Evolutionary conservation across 2,888 invertebrate species (phyloP).

Genomic region (Agrotis ipsilon): DNA sequence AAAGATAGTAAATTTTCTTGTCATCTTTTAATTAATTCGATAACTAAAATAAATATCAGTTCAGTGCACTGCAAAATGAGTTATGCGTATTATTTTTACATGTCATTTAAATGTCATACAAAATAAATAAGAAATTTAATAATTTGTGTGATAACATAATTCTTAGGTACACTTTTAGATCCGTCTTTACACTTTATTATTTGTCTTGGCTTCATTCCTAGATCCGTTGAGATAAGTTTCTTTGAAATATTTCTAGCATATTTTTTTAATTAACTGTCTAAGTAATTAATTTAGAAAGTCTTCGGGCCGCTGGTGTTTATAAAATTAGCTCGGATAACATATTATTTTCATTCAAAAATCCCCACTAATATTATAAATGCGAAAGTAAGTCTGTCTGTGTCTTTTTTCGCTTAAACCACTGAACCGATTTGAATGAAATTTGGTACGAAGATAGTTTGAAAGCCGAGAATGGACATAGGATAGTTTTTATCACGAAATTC

Average conservation of each 20-base stretch:
- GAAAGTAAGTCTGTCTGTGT: too few species aligned
- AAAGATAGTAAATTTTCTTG: too few species aligned
- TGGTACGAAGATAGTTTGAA: too few species aligned
- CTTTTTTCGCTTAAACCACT: too few species aligned
- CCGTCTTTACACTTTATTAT: conserved; percentile 6
- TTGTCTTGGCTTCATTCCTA: conserved; percentile 42
- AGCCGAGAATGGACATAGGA: too few species aligned
- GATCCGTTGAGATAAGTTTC: conserved; percentile 15
- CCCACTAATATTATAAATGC: too few species aligned
- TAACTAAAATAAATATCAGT: not conserved
- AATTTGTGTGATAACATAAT: conserved; percentile 2
- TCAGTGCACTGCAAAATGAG: not conserved
- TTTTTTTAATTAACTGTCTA: conserved; percentile 33
- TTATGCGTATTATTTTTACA: not conserved
- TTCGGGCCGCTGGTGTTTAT: not conserved
- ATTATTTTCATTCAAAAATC: too few species aligned
- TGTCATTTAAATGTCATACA: conserved; percentile 3
- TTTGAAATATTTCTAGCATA: conserved; percentile 34
- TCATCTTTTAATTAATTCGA: too few species aligned
- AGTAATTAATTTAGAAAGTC: not conserved
- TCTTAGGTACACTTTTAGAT: conserved; percentile 4
- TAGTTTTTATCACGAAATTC: too few species aligned
- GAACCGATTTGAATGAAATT: too few species aligned
- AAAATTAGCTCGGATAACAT: not conserved
- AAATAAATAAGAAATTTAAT: not conserved